A percentile compares a stretch with the other conserved stretches of the same genome.
These are phyloP conservation scores for Microtus pennsylvanicus DNA, from an alignment of 2,113 vertebrate species.

Conservation along the genomic window DNA sequence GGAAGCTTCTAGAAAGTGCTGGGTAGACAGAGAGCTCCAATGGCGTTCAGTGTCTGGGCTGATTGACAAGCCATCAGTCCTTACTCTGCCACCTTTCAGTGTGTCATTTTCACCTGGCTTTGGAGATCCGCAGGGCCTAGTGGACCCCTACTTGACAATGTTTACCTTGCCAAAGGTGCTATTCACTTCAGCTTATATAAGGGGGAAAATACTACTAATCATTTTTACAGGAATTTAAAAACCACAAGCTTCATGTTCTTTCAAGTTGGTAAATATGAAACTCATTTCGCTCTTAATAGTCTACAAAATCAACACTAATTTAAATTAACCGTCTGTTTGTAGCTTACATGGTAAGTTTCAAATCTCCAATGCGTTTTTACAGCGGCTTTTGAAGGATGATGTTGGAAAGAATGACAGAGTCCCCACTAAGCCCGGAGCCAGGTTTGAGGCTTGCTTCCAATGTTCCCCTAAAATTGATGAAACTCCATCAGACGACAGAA, in stretches of 20 bases:
- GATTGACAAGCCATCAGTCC: neutral
- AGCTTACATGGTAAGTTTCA: constrained; percentile 68
- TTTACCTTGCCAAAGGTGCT: constrained; percentile 56
- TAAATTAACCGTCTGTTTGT: constrained; percentile 74
- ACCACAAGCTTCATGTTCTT: constrained; percentile 60
- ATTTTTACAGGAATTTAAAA: constrained; percentile 68
- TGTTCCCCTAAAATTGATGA: constrained; percentile 60
- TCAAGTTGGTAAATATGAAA: constrained; percentile 77
- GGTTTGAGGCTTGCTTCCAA: constrained; percentile 12
- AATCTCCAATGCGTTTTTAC: constrained; percentile 67
- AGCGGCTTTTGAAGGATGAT: constrained; percentile 65
- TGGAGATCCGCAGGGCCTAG: neutral
- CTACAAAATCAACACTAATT: constrained; percentile 76
- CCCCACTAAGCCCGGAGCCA: constrained; percentile 15
- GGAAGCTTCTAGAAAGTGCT: constrained; percentile 1
- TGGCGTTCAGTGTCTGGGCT: neutral
- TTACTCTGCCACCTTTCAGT: neutral
- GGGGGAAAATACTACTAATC: constrained; percentile 76
- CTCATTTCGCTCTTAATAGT: constrained; percentile 75
- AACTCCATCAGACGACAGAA: constrained; percentile 43
- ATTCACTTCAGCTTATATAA: constrained; percentile 69
- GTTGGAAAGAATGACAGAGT: constrained; percentile 74
- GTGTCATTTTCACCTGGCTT: neutral
- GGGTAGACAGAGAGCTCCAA: neutral
- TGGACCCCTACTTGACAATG: constrained; percentile 33